These are phyloP conservation scores for Cecropterus lyciades DNA, from an alignment of 1,140 invertebrate species.

Conservation along the genomic window DNA sequence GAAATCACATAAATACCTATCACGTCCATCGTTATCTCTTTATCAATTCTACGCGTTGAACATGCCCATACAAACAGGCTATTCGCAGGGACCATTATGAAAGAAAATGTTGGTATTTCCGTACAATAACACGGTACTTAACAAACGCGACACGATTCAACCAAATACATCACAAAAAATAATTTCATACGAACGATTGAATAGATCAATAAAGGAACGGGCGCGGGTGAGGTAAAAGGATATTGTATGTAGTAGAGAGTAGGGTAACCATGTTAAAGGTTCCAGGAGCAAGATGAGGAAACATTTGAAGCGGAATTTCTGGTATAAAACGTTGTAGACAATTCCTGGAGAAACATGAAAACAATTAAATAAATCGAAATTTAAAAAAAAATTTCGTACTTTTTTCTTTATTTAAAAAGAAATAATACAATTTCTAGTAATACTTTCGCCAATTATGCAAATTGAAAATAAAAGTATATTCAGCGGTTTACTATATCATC, in stretches of 20 bases:
- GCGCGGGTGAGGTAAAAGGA: constrained; percentile 37
- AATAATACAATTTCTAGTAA: no score
- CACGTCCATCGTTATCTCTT: not conserved
- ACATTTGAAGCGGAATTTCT: no score
- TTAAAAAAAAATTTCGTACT: no score
- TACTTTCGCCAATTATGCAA: no score
- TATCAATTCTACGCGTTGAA: constrained; percentile 18
- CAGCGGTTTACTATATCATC: no score
- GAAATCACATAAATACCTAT: no score
- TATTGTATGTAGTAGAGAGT: constrained; percentile 24
- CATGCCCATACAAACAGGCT: constrained; percentile 23
- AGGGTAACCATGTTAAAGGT: not conserved
- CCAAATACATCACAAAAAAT: constrained; percentile 50
- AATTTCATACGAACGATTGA: constrained; percentile 60
- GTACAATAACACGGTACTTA: constrained; percentile 46
- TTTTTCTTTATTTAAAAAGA: no score
- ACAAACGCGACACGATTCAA: constrained; percentile 42
- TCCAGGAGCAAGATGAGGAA: not conserved
- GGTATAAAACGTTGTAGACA: no score
- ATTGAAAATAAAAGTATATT: no score
- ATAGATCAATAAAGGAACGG: constrained; percentile 57
- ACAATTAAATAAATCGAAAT: no score
- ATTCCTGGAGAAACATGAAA: no score
- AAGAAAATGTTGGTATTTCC: constrained; percentile 48
- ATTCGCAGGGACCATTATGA: constrained; percentile 29